A percentile compares a stretch with the other conserved stretches of the same genome.
Conservation (phyloP, 2,888 invertebrate species). For the Salpingus planirostris region DNA sequence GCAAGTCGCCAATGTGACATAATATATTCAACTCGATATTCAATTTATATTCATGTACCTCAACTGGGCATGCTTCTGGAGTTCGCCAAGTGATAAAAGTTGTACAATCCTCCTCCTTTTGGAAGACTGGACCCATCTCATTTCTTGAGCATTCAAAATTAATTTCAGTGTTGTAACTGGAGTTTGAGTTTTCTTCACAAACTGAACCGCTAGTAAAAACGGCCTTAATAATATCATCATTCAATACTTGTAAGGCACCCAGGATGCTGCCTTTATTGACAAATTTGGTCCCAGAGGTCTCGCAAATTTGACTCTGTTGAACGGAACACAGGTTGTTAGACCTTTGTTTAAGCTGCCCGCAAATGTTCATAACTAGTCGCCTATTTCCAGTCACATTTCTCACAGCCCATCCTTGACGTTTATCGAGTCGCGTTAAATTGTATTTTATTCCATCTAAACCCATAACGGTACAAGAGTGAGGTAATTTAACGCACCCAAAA, state of each 20-base stretch:
- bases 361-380: slow-evolving; percentile 18
- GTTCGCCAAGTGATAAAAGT: slow-evolving; percentile 20
- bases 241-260: background rate
- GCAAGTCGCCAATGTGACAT: no score
- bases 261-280: background rate
- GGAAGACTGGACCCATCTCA: slow-evolving; percentile 21
- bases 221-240: slow-evolving; percentile 12
- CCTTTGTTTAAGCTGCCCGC: slow-evolving; percentile 16
- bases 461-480: slow-evolving; percentile 11
- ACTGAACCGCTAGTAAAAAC: slow-evolving; percentile 13
- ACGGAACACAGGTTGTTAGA: slow-evolving; percentile 14
- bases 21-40: background rate
- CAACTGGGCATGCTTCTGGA: slow-evolving; percentile 20
- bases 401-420: no score
- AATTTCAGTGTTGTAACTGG: no score
- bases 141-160: slow-evolving; percentile 19
- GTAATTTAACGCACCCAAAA: slow-evolving; percentile 24
- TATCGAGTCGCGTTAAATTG: no score
- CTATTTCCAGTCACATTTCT: no score
- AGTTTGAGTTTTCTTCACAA: no score
- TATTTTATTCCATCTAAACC: slow-evolving; percentile 12
- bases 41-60: slow-evolving; percentile 10
- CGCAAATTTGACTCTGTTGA: slow-evolving; percentile 2
- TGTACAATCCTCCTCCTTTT: slow-evolving; percentile 12
- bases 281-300: background rate